Evolutionary conservation across 2,888 invertebrate species (phyloP).

Genomic region (Limnephilus marmoratus): DNA sequence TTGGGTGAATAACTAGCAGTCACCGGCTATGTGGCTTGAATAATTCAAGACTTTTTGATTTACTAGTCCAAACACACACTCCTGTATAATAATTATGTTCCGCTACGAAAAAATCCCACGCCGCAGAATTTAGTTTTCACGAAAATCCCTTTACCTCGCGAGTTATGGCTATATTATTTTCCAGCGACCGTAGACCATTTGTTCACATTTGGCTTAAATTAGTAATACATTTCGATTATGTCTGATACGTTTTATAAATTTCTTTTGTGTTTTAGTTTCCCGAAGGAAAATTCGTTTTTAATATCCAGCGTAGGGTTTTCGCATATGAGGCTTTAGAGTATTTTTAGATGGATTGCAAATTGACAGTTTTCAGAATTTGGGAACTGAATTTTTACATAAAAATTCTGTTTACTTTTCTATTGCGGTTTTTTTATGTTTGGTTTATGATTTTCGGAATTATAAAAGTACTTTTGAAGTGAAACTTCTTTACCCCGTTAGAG

Average conservation of each 20-base stretch:
- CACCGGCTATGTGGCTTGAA: constrained; percentile 32
- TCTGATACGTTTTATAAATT: constrained; percentile 40
- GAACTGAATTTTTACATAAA: too few species aligned
- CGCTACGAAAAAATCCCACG: constrained; percentile 36
- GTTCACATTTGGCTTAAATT: constrained; percentile 47
- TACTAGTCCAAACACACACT: constrained; percentile 48
- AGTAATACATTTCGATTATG: constrained; percentile 44
- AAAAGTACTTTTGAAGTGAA: too few species aligned
- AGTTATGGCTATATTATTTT: constrained; percentile 50
- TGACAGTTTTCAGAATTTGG: not conserved
- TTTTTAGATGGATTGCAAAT: not conserved
- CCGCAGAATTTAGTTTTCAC: constrained; percentile 48
- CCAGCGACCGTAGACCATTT: constrained; percentile 30
- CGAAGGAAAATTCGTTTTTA: not conserved
- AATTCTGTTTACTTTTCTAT: too few species aligned
- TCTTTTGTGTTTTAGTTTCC: not conserved
- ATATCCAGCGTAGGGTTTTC: not conserved
- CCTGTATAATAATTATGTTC: constrained; percentile 51
- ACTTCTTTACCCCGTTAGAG: too few species aligned
- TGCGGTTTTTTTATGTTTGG: too few species aligned
- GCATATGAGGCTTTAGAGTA: not conserved
- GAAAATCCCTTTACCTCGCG: constrained; percentile 36
- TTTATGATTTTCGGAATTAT: too few species aligned
- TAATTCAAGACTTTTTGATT: constrained; percentile 49
- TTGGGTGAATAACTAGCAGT: constrained; percentile 41